Evolutionary conservation across 92 coral and sea anemone genomes (phyloP).

Genomic region (Porites lobata): DNA sequence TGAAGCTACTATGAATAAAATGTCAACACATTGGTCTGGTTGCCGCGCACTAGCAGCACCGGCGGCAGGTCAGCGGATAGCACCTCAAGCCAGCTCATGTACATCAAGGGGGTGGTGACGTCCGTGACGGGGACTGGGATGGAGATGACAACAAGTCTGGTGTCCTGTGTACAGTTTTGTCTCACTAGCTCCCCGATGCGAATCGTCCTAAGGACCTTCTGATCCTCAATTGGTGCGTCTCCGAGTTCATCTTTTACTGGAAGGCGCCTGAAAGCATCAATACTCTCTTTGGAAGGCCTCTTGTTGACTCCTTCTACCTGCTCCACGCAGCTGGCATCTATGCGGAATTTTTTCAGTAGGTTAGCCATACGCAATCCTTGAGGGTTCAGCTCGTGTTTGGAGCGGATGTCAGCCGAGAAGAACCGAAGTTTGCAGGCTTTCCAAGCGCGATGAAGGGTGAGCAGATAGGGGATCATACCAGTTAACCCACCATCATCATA

Average conservation of each 20-base stretch:
- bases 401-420: conserved; percentile 85
- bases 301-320: conserved; percentile 78
- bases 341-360: conserved; percentile 92
- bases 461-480: conserved; percentile 85
- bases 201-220: conserved; percentile 91
- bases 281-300: conserved; percentile 84
- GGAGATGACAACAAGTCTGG: conserved; percentile 90
- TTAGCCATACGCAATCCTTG: conserved; percentile 88
- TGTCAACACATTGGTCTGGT: conserved; percentile 94
- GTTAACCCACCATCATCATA: conserved; percentile 99
- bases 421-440: conserved; percentile 87
- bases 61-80: conserved; percentile 91
- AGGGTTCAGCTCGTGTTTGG: conserved; percentile 75
- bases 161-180: conserved; percentile 76
- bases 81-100: conserved; percentile 99
- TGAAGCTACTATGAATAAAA: conserved; percentile 78
- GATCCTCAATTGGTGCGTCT: conserved; percentile 71
- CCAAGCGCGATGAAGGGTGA: conserved; percentile 92
- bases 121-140: conserved; percentile 96
- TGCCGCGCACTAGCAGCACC: conserved; percentile 93
- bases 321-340: conserved; percentile 84
- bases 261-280: conserved; percentile 83
- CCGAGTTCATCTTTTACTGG: conserved; percentile 82
- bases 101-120: conserved; percentile 89
- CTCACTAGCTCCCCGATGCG: conserved; percentile 95